These are phyloP conservation scores for Colostygia pectinataria DNA, from an alignment of 2,888 invertebrate species.

Conservation along the genomic window DNA sequence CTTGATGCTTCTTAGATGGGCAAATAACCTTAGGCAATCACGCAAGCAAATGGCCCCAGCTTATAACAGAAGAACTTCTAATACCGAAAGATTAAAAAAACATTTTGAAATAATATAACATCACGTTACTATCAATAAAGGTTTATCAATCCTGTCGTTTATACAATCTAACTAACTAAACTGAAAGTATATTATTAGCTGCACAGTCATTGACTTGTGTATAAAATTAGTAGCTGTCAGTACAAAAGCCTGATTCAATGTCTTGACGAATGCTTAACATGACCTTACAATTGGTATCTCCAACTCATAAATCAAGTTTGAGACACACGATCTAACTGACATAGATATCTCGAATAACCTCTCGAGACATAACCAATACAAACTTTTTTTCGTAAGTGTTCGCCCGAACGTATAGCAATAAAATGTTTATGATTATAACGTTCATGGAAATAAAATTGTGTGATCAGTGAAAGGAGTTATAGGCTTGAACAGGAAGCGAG, in stretches of 20 bases:
- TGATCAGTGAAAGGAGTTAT: constrained; percentile 65
- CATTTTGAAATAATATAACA: no score
- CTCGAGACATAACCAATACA: constrained; percentile 53
- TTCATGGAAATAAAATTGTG: constrained; percentile 75
- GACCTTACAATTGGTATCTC: constrained; percentile 46
- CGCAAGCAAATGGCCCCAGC: no score
- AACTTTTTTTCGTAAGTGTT: constrained; percentile 56
- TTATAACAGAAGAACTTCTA: no score
- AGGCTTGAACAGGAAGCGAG: constrained; percentile 50
- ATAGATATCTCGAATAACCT: constrained; percentile 65
- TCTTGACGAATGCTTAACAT: constrained; percentile 50
- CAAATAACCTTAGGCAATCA: no score
- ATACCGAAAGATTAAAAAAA: no score
- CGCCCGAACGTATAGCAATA: constrained; percentile 71
- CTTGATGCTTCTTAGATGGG: no score
- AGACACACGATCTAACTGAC: constrained; percentile 73
- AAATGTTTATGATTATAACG: constrained; percentile 78
- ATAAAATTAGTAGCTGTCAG: constrained; percentile 49
- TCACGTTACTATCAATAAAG: no score
- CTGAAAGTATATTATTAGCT: no score
- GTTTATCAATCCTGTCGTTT: no score
- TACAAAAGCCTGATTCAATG: constrained; percentile 42
- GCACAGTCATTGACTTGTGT: constrained; percentile 40
- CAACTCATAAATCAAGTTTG: constrained; percentile 70
- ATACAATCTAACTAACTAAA: no score